Evolutionary conservation across 53 echinoderm and acorn worm species (phyloP), one percentile per base, ranked within the genome.

Genomic region (Hippasteria phrygiana): DNA sequence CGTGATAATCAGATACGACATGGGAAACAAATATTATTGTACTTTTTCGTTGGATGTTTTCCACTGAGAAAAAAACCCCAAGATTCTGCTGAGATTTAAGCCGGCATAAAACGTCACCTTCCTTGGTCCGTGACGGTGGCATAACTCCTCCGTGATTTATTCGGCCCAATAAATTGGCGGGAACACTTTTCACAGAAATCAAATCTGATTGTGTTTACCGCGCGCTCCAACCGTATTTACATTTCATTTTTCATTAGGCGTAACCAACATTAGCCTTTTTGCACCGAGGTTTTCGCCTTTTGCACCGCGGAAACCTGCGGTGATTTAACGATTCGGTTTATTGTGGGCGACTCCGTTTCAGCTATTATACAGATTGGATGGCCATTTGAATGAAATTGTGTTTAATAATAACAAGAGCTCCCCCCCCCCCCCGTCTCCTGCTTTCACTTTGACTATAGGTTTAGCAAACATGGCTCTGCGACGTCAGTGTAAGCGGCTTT

Each of bases 201-300:
- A 59, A 59, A 59, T 59, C 59, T 59, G 22, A 3, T 3, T 26
- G 59, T 18, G 59, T 24, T 59, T 8, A 59, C 7, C n/a, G 59
- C 59, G n/a, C 59, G 59, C 24, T 24, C 59, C n/a, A 26, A 24
- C 26, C 22, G 59, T 59, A 59, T 59, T 59, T 59, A 59, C 59
- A 59, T 59, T 59, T 59, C 59, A 59, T 59, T 59, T 59, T 59
- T 59, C 59, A 59, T 59, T 59, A 59, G 59, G 59, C 59, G 26
- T 1, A 59, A 26, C 22, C n/a, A n/a, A n/a, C n/a, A n/a, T n/a
- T n/a, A n/a, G n/a, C n/a, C n/a, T n/a, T n/a, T n/a, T n/a, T n/a
- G 16, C 3, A 22, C 0, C 8, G 59, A 24, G 59, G 16, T 59
- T 26, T 59, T 59, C 59, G n/a, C 20, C 59, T 59, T 59, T 59